These are phyloP conservation scores for Limnephilus lunatus DNA, from an alignment of 2,888 invertebrate species.

Conservation along the genomic window DNA sequence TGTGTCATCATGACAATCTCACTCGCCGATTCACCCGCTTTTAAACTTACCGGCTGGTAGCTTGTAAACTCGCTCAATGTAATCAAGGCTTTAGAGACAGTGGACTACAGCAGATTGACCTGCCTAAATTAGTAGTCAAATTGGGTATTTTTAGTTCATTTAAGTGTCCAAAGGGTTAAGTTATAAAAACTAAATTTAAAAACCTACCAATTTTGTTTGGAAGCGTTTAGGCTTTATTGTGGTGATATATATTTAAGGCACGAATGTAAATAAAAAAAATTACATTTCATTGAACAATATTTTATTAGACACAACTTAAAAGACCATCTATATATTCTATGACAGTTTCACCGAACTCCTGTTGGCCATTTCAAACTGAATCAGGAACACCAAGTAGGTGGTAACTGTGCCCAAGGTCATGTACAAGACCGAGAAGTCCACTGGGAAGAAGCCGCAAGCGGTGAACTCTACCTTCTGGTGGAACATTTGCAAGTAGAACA, in stretches of 20 bases:
- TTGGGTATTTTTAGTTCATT: no score
- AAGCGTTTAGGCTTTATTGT: neutral
- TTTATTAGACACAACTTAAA: neutral
- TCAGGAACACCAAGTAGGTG: conserved; percentile 63
- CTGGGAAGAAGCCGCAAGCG: conserved; percentile 63
- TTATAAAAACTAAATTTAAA: no score
- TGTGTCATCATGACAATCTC: no score
- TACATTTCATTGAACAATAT: neutral
- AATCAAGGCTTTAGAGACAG: no score
- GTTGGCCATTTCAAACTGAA: conserved; percentile 63
- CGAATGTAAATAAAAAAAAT: neutral
- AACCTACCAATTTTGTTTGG: no score
- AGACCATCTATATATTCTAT: neutral
- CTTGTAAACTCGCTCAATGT: no score
- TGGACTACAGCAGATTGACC: no score
- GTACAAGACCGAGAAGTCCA: conserved; percentile 62
- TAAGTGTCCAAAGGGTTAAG: no score
- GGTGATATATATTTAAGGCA: neutral
- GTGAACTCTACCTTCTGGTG: conserved; percentile 64
- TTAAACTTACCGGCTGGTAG: no score
- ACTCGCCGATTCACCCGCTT: no score
- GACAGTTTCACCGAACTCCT: conserved; percentile 40
- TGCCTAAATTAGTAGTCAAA: no score
- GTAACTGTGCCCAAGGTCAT: conserved; percentile 64
- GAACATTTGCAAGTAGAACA: conserved; percentile 63